Conservation (phyloP, 53 echinoderm and acorn worm species). For the Pentamera pediparva region DNA sequence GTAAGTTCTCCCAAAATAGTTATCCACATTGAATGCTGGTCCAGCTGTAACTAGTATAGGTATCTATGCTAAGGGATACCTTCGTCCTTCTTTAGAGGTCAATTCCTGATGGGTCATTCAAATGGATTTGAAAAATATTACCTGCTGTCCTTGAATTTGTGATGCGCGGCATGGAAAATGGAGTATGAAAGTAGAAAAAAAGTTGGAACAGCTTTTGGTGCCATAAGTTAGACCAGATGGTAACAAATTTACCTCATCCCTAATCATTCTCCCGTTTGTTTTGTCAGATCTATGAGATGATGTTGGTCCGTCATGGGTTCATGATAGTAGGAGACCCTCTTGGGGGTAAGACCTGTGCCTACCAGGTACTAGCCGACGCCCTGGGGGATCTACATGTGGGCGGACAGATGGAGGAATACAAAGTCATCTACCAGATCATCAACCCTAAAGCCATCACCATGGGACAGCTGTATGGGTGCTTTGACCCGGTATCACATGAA, state of each 20-base stretch:
- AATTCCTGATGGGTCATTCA: too few species aligned
- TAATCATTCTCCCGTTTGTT: background rate
- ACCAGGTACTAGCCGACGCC: constrained; percentile 75
- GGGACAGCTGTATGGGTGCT: constrained; percentile 96
- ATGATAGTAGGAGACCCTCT: constrained; percentile 99
- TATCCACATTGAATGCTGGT: too few species aligned
- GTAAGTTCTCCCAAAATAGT: too few species aligned
- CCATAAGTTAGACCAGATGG: too few species aligned
- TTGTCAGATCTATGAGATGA: constrained; percentile 93
- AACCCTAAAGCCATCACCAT: constrained; percentile 99
- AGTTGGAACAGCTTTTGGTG: too few species aligned
- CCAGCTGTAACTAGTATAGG: too few species aligned
- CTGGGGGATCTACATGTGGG: constrained; percentile 87
- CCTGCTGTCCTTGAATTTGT: too few species aligned
- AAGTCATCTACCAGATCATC: constrained; percentile 69
- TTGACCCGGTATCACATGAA: constrained; percentile 97
- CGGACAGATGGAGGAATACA: constrained; percentile 78
- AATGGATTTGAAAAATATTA: too few species aligned
- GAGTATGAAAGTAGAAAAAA: too few species aligned
- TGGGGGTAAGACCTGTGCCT: constrained; percentile 93
- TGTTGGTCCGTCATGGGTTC: constrained; percentile 98
- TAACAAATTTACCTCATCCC: background rate
- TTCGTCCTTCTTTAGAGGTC: too few species aligned
- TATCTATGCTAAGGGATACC: too few species aligned
- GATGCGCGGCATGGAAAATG: background rate